These are phyloP conservation scores for Auanema sp. DNA, from an alignment of 2,888 invertebrate species.

Conservation along the genomic window DNA sequence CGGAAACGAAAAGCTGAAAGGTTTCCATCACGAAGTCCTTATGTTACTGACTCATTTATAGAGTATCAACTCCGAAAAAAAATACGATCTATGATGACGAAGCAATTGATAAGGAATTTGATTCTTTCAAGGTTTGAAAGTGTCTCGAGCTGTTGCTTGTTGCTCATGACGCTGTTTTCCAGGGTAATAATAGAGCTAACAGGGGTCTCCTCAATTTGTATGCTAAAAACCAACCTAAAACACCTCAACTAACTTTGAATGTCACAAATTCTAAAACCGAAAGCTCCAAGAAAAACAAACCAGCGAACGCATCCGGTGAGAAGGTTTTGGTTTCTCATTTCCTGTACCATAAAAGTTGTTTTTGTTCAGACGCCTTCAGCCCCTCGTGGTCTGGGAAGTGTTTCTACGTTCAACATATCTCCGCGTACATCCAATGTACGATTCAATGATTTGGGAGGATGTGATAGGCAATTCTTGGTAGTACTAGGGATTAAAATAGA, in stretches of 20 bases:
- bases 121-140: slow-evolving; percentile 15
- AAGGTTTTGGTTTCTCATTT: neutral
- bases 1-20: slow-evolving; percentile 14
- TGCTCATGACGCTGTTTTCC: slow-evolving; percentile 11
- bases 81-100: slow-evolving; percentile 26
- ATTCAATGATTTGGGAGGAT: slow-evolving; percentile 51
- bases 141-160: neutral
- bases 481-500: no score
- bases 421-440: slow-evolving; percentile 31
- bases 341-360: neutral
- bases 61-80: slow-evolving; percentile 8
- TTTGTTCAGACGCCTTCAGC: neutral
- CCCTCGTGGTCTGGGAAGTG: slow-evolving; percentile 37
- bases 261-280: neutral
- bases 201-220: slow-evolving; percentile 37
- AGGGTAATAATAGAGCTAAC: slow-evolving; percentile 41
- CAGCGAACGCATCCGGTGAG: slow-evolving; percentile 9
- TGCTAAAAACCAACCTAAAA: slow-evolving; percentile 11
- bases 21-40: no score
- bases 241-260: neutral
- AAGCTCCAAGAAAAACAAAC: neutral
- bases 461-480: slow-evolving; percentile 51
- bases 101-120: slow-evolving; percentile 21
- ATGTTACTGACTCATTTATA: no score
- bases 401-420: slow-evolving; percentile 21